Evolutionary conservation across 1,140 invertebrate species (phyloP).

Genomic region (Drosophila truncata): DNA sequence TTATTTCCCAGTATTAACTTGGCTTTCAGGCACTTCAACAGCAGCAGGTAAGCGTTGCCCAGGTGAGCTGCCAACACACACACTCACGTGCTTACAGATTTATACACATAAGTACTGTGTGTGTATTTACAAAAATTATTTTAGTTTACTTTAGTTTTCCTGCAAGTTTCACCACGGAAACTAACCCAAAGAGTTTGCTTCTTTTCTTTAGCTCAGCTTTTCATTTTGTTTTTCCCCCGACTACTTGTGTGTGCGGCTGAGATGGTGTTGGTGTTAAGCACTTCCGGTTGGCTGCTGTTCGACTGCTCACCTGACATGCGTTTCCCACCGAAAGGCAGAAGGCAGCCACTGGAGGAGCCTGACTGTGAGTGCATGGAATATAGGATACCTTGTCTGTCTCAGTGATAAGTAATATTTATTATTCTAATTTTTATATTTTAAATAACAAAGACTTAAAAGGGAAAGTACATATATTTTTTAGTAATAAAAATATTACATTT

Average conservation of each 20-base stretch:
- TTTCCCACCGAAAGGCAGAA: slow-evolving; percentile 39
- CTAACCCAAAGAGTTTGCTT: slow-evolving; percentile 32
- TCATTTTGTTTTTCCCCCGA: slow-evolving; percentile 34
- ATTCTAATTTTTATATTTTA: neutral
- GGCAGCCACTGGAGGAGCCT: neutral
- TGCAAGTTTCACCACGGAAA: slow-evolving; percentile 41
- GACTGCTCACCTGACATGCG: slow-evolving; percentile 66
- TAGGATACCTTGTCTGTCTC: neutral
- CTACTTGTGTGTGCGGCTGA: slow-evolving; percentile 9
- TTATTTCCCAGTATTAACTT: slow-evolving; percentile 72
- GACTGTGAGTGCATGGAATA: too few species aligned
- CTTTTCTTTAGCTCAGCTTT: slow-evolving; percentile 44
- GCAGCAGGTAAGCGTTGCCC: slow-evolving; percentile 24
- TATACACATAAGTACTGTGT: slow-evolving; percentile 18
- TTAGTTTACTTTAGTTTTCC: slow-evolving; percentile 58
- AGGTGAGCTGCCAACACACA: slow-evolving; percentile 4
- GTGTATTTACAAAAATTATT: slow-evolving; percentile 58
- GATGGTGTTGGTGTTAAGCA: slow-evolving; percentile 65
- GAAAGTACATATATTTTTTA: too few species aligned
- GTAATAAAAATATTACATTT: too few species aligned
- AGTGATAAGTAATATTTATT: neutral
- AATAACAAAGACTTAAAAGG: too few species aligned
- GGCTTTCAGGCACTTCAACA: slow-evolving; percentile 70
- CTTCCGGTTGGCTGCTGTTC: slow-evolving; percentile 64
- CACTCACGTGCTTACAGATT: slow-evolving; percentile 21